Evolutionary conservation across 2,888 invertebrate genomes (phyloP).

Genomic region (Mythimna albipuncta): DNA sequence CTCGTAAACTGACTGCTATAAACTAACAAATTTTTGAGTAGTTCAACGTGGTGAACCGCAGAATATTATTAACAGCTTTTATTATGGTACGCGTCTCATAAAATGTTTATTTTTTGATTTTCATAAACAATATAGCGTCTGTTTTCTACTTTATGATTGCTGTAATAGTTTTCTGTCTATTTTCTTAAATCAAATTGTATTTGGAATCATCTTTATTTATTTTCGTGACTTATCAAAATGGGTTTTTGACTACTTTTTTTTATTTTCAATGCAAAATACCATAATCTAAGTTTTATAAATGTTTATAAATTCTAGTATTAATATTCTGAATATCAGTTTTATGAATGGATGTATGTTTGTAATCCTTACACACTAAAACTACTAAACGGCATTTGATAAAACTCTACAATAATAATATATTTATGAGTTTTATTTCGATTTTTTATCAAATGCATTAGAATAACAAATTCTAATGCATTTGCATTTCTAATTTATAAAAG

Average conservation of each 20-base stretch:
- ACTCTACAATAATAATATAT: too few species aligned
- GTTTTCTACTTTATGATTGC: constrained; percentile 35
- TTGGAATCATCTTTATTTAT: not conserved
- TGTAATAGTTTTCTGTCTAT: constrained; percentile 8
- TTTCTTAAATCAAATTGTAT: not conserved
- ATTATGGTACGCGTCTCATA: constrained; percentile 65
- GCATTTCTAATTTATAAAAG: too few species aligned
- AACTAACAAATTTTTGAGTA: constrained; percentile 73
- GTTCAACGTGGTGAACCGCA: constrained; percentile 73
- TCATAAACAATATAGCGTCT: constrained; percentile 55
- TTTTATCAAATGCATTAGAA: too few species aligned
- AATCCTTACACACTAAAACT: too few species aligned
- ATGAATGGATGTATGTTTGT: too few species aligned
- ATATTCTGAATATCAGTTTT: not conserved
- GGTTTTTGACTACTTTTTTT: not conserved
- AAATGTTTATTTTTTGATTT: constrained; percentile 66
- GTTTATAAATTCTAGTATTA: not conserved
- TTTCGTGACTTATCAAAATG: not conserved
- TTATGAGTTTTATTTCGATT: too few species aligned
- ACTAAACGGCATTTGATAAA: too few species aligned
- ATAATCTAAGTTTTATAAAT: not conserved
- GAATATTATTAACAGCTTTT: constrained; percentile 71
- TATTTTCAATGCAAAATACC: not conserved
- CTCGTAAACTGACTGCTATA: constrained; percentile 72
- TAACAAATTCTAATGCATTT: too few species aligned